phyloP scores from a whole-genome alignment of 1,140 invertebrate species.

The Pantala flavescens region DNA sequence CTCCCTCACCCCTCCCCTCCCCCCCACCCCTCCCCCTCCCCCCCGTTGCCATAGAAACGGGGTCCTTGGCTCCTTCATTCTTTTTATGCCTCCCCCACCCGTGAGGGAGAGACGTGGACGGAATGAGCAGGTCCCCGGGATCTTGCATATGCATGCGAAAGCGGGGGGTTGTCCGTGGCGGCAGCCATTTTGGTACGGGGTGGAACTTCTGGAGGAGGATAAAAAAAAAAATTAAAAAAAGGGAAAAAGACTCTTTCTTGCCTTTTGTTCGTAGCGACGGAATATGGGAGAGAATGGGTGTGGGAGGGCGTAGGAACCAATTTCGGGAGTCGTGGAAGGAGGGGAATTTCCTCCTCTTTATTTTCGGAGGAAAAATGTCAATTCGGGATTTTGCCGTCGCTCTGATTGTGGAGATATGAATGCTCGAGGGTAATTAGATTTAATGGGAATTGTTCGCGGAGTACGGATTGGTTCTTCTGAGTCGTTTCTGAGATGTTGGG shows the following conservation, averaged over 20 bases:
- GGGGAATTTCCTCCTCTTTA: background rate
- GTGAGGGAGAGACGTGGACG: background rate
- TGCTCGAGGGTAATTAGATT: no score
- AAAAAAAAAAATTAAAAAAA: background rate
- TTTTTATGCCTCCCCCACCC: background rate
- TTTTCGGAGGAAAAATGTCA: slow-evolving; percentile 7
- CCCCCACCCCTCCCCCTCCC: background rate
- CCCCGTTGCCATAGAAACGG: background rate
- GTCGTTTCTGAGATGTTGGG: no score
- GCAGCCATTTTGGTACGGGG: background rate
- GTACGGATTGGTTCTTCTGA: no score
- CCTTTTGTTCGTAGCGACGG: background rate
- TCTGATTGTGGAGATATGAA: no score
- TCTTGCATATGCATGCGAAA: slow-evolving; percentile 5
- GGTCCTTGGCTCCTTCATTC: slow-evolving; percentile 7
- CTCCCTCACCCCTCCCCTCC: background rate
- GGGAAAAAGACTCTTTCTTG: background rate
- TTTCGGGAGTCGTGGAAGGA: background rate
- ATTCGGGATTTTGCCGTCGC: background rate
- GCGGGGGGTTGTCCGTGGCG: background rate
- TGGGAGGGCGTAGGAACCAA: background rate
- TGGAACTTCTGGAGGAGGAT: background rate
- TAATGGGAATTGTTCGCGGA: no score
- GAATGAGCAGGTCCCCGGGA: background rate
- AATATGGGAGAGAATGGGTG: background rate